Conservation (phyloP, 2,113 vertebrate genomes). For the human region GRCh38 chr5:4136001-4136500, state of each 20-base stretch:
- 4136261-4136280: accelerated
- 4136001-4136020: no score
- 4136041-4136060: no score
- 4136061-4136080: background rate
- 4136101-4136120: accelerated
- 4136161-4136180: accelerated
- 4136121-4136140: accelerated
- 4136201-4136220: accelerated
- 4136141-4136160: accelerated
- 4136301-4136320: accelerated
- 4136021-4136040: background rate
- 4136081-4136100: accelerated
- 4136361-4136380: background rate
- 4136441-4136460: no score
- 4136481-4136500: no score
- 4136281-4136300: no score
- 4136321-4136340: background rate
- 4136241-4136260: accelerated
- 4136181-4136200: accelerated
- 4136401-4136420: background rate
- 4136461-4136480: no score
- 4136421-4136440: accelerated
- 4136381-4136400: no score
- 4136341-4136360: accelerated
- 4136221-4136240: accelerated